phyloP scores from a whole-genome alignment of 2,888 invertebrate species.

The Caenorhabditis parvicauda region DNA sequence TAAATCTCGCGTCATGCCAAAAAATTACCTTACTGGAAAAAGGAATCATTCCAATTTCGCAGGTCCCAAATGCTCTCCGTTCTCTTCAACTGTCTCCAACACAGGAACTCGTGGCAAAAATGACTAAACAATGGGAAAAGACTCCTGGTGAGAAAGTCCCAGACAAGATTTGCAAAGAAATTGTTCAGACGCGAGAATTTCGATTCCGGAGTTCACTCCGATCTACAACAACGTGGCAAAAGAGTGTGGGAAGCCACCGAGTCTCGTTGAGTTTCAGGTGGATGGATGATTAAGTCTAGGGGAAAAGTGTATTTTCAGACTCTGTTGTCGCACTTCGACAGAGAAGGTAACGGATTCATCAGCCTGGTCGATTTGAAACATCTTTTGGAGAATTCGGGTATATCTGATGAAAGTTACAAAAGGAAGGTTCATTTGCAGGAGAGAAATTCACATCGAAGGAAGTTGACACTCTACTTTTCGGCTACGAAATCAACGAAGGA shows the following conservation, averaged over 20 bases:
- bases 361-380: constrained; percentile 33
- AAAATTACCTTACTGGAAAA: no score
- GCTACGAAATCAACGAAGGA: constrained; percentile 28
- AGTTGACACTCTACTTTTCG: constrained; percentile 27
- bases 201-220: constrained; percentile 48
- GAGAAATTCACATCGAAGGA: constrained; percentile 31
- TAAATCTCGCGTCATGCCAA: no score
- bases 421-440: constrained; percentile 5
- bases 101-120: constrained; percentile 36
- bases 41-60: constrained; percentile 6
- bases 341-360: constrained; percentile 45
- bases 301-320: constrained; percentile 14
- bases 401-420: neutral
- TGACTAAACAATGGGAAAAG: constrained; percentile 34
- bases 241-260: constrained; percentile 26
- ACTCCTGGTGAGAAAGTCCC: constrained; percentile 10
- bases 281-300: neutral
- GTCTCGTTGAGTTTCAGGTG: constrained; percentile 34
- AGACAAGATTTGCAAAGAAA: neutral
- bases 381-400: constrained; percentile 40
- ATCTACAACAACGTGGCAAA: constrained; percentile 46
- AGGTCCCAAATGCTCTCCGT: constrained; percentile 52
- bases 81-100: constrained; percentile 50
- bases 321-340: constrained; percentile 50
- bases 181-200: constrained; percentile 33